Evolutionary conservation across 2,797 vertebrate species (phyloP).

Genomic region (Falco cherrug): DNA sequence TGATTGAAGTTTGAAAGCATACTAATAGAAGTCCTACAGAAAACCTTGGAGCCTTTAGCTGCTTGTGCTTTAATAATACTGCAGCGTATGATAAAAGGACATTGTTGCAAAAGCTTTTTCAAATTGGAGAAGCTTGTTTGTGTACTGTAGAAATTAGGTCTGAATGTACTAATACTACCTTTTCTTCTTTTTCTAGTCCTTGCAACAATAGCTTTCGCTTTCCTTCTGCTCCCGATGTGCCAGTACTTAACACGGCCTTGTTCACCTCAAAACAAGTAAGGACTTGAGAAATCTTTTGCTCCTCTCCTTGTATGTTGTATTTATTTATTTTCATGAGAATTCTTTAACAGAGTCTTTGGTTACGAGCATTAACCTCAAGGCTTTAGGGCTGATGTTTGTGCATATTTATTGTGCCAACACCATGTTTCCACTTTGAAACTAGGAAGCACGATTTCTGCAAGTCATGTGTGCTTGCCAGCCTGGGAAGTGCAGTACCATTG

Average conservation of each 20-base stretch:
- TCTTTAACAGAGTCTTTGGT: background rate
- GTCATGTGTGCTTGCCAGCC: background rate
- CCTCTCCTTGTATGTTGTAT: background rate
- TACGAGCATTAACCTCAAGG: background rate
- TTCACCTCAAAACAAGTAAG: slow-evolving; percentile 99
- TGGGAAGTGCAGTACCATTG: background rate
- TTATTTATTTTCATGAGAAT: slow-evolving; percentile 1
- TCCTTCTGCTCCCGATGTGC: slow-evolving; percentile 99
- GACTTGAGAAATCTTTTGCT: slow-evolving; percentile 14
- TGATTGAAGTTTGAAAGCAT: background rate
- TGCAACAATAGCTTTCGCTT: slow-evolving; percentile 98
- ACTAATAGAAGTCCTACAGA: background rate
- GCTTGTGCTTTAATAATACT: background rate
- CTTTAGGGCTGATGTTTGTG: background rate
- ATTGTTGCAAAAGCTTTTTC: slow-evolving; percentile 24
- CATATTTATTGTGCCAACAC: background rate
- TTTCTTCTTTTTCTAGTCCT: slow-evolving; percentile 85
- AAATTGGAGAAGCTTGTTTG: background rate
- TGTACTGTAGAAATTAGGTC: background rate
- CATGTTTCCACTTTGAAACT: background rate
- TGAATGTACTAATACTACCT: slow-evolving; percentile 41
- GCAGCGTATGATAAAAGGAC: background rate
- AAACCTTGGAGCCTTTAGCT: background rate
- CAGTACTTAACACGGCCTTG: slow-evolving; percentile 99
- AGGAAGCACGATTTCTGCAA: background rate